A percentile compares a stretch with the other conserved stretches of the same genome.
These are phyloP conservation scores for Cochlearius cochlearius DNA, from an alignment of 2,113 vertebrate genomes.

Conservation along the genomic window DNA sequence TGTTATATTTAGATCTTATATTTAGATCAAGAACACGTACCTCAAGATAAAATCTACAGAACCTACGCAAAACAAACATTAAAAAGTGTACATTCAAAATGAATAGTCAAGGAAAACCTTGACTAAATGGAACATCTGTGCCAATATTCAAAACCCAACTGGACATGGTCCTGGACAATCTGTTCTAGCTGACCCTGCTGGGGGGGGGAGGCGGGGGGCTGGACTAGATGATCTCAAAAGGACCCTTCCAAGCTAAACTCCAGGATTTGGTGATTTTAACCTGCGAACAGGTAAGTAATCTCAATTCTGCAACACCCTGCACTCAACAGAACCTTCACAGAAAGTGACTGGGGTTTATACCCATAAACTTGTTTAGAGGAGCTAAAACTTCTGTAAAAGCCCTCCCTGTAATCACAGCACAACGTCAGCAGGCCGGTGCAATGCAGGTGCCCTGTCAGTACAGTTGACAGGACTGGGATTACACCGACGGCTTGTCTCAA, in stretches of 20 bases:
- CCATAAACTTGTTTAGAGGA: not conserved
- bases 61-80: not conserved
- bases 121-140: not conserved
- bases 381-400: not conserved
- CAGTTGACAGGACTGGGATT: slow-evolving; percentile 11
- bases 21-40: not conserved
- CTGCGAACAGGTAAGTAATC: not conserved
- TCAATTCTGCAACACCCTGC: not conserved
- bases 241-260: not conserved
- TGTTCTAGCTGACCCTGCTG: not conserved
- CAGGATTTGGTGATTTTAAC: not conserved
- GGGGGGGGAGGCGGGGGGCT: not conserved
- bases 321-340: not conserved
- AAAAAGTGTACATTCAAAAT: not conserved
- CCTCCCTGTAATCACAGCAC: not conserved
- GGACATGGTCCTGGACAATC: not conserved
- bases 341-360: not conserved
- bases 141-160: not conserved
- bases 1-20: not conserved
- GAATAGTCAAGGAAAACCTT: not conserved
- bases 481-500: not conserved
- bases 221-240: not conserved
- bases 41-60: not conserved
- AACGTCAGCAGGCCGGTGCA: not conserved
- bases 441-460: not conserved